These are phyloP conservation scores for Callospermophilus lateralis DNA, from an alignment of 2,113 vertebrate genomes.

Conservation along the genomic window DNA sequence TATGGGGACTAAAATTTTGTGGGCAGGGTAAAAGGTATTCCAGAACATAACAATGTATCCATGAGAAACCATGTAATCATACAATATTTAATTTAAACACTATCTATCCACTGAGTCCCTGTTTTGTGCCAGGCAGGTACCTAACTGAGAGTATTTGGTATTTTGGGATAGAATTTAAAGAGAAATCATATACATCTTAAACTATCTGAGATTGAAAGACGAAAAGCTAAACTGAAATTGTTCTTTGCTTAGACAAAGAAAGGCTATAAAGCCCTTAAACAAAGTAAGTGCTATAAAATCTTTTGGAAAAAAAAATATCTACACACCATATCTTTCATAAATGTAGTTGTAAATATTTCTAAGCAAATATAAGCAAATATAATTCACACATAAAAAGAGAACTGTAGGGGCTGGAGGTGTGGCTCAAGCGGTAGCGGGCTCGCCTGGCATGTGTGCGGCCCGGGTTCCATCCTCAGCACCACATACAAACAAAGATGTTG, in stretches of 20 bases:
- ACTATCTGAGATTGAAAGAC: background rate
- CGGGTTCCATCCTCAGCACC: too few species aligned
- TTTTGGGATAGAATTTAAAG: background rate
- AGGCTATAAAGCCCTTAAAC: background rate
- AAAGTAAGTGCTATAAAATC: background rate
- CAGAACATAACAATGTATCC: background rate
- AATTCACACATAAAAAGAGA: constrained; percentile 1
- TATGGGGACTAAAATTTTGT: background rate
- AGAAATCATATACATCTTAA: background rate
- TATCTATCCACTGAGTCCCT: background rate
- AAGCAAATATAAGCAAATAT: background rate
- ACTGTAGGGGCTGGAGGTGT: background rate
- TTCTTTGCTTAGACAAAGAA: constrained; percentile 23
- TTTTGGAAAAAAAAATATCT: background rate
- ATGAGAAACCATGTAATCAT: background rate
- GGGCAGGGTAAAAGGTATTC: background rate
- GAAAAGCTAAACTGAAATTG: background rate
- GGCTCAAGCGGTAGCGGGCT: too few species aligned
- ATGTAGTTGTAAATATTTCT: background rate
- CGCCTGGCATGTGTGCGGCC: too few species aligned
- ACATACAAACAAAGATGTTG: too few species aligned
- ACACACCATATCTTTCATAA: background rate
- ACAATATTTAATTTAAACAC: background rate
- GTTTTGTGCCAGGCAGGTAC: background rate
- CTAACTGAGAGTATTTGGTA: background rate